Evolutionary conservation across 2,797 vertebrate genomes (phyloP).

Genomic region (Lepidocolaptes lacrymiger): DNA sequence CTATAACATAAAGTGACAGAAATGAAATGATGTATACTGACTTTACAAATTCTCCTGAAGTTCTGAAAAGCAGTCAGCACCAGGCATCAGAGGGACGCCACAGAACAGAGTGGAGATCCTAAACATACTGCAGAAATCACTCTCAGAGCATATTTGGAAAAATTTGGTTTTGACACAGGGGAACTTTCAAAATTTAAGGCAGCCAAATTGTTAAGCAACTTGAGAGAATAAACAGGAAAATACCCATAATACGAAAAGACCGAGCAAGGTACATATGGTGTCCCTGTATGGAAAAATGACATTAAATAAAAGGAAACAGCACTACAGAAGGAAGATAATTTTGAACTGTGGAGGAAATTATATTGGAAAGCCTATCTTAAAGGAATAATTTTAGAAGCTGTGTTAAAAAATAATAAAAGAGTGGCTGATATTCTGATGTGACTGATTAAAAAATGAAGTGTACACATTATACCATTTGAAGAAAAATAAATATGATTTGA

Average conservation of each 20-base stretch:
- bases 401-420: background rate
- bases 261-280: background rate
- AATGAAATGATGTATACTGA: background rate
- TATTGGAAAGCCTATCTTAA: background rate
- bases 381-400: background rate
- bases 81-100: background rate
- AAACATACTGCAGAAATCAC: background rate
- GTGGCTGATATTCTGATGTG: background rate
- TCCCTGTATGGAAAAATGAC: background rate
- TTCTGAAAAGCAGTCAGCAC: background rate
- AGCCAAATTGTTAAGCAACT: background rate
- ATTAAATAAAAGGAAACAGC: background rate
- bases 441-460: background rate
- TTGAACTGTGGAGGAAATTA: background rate
- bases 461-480: accelerated
- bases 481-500: background rate
- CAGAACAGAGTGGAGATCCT: background rate
- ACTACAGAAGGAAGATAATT: background rate
- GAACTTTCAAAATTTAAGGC: background rate
- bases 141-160: background rate
- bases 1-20: background rate
- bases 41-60: background rate
- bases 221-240: background rate
- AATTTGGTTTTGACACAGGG: background rate
- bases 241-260: background rate